Conservation (phyloP, 23 tunicate genomes). For the Styela plicata region DNA sequence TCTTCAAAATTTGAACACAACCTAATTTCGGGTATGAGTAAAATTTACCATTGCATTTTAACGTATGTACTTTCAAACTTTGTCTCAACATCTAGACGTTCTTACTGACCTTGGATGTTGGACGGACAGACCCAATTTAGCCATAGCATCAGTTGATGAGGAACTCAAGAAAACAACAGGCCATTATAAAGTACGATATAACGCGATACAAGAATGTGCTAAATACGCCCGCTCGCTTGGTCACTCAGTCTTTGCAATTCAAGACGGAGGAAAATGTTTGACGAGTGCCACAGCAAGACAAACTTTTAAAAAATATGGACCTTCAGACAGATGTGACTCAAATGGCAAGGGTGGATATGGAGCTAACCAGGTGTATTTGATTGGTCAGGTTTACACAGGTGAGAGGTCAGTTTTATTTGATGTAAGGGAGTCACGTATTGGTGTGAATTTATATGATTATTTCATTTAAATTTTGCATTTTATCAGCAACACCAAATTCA, state of each 20-base stretch:
- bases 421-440: too few relatives aligned
- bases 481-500: too few relatives aligned
- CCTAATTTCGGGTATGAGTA: too few relatives aligned
- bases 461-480: too few relatives aligned
- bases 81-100: background rate
- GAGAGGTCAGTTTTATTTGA: too few relatives aligned
- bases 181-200: background rate
- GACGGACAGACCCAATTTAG: background rate
- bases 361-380: constrained; percentile 16
- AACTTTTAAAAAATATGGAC: background rate
- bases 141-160: background rate
- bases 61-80: too few relatives aligned
- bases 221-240: background rate
- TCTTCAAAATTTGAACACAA: too few relatives aligned
- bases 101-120: constrained; percentile 15
- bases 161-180: background rate
- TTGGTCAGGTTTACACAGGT: constrained; percentile 3
- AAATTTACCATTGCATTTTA: too few relatives aligned
- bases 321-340: background rate
- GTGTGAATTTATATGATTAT: too few relatives aligned
- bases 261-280: background rate
- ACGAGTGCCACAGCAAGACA: background rate
- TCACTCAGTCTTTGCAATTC: background rate
- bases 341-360: constrained; percentile 13
- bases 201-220: constrained; percentile 26